Evolutionary conservation across 1,140 invertebrate genomes (phyloP).

Genomic region (Drosophila albomicans): DNA sequence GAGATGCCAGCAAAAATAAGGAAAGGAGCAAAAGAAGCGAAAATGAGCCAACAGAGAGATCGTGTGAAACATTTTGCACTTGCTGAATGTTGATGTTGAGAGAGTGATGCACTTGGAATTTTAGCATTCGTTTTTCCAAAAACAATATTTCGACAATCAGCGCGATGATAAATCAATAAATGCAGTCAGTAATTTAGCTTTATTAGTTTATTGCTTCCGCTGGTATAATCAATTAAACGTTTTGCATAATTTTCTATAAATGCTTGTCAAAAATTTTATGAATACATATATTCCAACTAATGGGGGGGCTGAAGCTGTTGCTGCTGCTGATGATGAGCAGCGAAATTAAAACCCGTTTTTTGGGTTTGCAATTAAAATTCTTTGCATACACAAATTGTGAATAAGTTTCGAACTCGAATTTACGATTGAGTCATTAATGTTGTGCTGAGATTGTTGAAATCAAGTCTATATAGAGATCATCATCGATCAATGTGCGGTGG

Average conservation of each 20-base stretch:
- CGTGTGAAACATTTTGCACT: slow-evolving; percentile 14
- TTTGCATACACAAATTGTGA: slow-evolving; percentile 1
- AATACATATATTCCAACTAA: not conserved
- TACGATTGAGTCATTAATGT: slow-evolving; percentile 21
- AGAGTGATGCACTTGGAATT: not conserved
- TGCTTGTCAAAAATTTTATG: slow-evolving; percentile 8
- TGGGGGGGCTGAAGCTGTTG: too few species aligned
- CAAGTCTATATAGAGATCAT: slow-evolving; percentile 21
- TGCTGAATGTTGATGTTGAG: not conserved
- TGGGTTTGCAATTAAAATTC: slow-evolving; percentile 19
- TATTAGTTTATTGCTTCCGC: slow-evolving; percentile 6
- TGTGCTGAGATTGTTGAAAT: not conserved
- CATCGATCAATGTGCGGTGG: not conserved
- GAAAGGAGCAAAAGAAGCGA: not conserved
- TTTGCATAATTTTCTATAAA: slow-evolving; percentile 4
- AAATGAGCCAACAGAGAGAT: not conserved
- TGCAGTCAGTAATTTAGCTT: not conserved
- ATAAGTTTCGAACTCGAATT: not conserved
- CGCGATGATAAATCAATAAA: not conserved
- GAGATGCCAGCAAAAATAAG: not conserved
- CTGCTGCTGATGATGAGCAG: not conserved
- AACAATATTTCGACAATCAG: too few species aligned
- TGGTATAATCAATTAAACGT: slow-evolving; percentile 2
- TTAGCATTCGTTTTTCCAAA: too few species aligned
- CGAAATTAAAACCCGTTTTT: not conserved